Evolutionary conservation across 2,797 vertebrate species (phyloP).

Genomic region (Gallinago nigripennis): DNA sequence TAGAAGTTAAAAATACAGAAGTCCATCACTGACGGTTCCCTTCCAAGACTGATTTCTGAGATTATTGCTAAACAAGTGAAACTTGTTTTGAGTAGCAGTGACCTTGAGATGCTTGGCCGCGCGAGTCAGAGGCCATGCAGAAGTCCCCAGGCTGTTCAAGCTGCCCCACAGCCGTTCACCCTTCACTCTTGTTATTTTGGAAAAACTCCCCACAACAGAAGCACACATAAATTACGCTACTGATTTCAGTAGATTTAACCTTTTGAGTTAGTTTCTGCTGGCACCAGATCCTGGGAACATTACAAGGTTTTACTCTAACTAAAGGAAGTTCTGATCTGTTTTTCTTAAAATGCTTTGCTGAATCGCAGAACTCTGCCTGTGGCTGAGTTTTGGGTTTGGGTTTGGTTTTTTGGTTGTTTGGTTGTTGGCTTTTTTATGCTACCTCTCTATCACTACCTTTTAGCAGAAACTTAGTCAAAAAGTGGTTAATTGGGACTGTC

Average conservation of each 20-base stretch:
- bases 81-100: not conserved
- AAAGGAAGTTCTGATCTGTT: not conserved
- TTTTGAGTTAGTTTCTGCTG: not conserved
- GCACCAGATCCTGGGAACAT: not conserved
- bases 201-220: not conserved
- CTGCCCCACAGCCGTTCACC: not conserved
- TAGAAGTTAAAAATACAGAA: not conserved
- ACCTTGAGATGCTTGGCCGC: not conserved
- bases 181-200: not conserved
- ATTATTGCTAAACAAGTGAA: not conserved
- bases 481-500: not conserved
- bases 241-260: not conserved
- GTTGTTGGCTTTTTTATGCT: not conserved
- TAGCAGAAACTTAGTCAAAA: not conserved
- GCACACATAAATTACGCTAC: not conserved
- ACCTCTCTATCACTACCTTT: not conserved
- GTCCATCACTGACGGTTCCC: not conserved
- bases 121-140: not conserved
- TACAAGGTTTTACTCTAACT: not conserved
- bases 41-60: not conserved
- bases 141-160: not conserved
- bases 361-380: not conserved
- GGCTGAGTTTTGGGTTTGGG: too few relatives aligned
- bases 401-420: too few relatives aligned
- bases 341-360: not conserved